These are phyloP conservation scores for Varanus salvator DNA, from an alignment of 2,113 vertebrate genomes.

Conservation along the genomic window DNA sequence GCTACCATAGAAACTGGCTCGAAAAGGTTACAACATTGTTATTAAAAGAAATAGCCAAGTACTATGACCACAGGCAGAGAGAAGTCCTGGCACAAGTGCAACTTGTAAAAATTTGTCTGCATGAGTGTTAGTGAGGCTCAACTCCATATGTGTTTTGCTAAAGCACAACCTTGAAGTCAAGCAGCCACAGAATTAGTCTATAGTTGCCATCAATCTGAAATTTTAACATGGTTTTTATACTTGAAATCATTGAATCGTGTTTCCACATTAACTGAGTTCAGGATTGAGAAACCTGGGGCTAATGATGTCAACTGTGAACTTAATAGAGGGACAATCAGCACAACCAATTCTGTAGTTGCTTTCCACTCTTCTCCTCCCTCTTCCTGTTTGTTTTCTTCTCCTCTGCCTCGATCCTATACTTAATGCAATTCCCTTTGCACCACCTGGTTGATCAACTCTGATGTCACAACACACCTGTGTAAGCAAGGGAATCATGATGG, in stretches of 20 bases:
- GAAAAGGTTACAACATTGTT: not conserved
- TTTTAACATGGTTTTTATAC: not conserved
- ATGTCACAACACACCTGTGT: not conserved
- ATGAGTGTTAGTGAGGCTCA: no score
- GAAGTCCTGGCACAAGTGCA: no score
- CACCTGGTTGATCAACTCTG: not conserved
- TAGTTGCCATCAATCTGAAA: not conserved
- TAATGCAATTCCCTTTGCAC: not conserved
- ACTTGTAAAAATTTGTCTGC: no score
- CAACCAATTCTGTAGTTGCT: not conserved
- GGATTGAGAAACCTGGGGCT: not conserved
- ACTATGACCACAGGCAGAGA: no score
- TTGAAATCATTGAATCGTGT: not conserved
- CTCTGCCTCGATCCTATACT: not conserved
- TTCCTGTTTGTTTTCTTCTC: not conserved
- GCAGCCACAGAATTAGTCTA: not conserved
- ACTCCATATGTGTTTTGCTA: no score
- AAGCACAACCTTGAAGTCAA: no score
- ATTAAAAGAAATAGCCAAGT: no score
- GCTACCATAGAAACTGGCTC: not conserved
- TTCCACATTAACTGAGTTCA: not conserved
- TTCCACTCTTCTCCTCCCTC: not conserved
- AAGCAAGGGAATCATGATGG: not conserved
- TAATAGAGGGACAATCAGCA: not conserved
- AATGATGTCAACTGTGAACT: not conserved